Base-by-base conservation (phyloP, 2,797 vertebrate genomes). In the Potorous gilbertii region DNA sequence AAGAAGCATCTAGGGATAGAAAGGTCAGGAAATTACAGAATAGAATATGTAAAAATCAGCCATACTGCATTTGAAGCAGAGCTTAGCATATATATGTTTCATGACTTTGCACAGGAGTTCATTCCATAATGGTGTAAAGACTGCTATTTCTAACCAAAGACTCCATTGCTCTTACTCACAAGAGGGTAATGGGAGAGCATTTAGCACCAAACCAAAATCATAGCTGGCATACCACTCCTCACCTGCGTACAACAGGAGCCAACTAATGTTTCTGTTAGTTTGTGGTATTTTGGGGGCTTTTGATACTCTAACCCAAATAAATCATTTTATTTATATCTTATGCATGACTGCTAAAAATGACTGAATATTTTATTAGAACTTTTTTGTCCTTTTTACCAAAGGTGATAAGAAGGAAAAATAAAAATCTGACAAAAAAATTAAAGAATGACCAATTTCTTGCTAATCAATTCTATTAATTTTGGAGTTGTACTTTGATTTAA, bases 231-330 rank as follows among this genome's bases (percentile, higher is more conserved):
- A 18, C 50, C 50, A 56, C 92, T 54, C n/a, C 55, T 92, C 96
- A 91, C 8, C 40, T 0, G 13, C 3, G 52, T 50, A 91, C 29
- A 31, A 40, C 56, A 62, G 34, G 55, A 40, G 52, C 18, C 4
- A 55, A 16, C 14, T 34, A 16, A 34, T n/a, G n/a, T 18, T 74
- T 74, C 66, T 74, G 18, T 40, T 74, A 74, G n/a, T 40, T 74
- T 74, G 40, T 74, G 66, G 0, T 74, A 9, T n/a, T 74, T 74
- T 40, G 3, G n/a, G 34, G 62, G 34, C 54, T 28, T 56, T 56
- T 40, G 94, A 92, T 87, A 90, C 93, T 81, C 81, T 21, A 66
- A 55, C 91, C 18, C 59, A 91, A 52, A 92, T 87, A 55, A 92
- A 93, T 93, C 56, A 59, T 5, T 93, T 62, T 93, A 66, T 92